These are phyloP conservation scores for Zeuzera pyrina DNA, from an alignment of 2,888 invertebrate genomes.

Conservation along the genomic window DNA sequence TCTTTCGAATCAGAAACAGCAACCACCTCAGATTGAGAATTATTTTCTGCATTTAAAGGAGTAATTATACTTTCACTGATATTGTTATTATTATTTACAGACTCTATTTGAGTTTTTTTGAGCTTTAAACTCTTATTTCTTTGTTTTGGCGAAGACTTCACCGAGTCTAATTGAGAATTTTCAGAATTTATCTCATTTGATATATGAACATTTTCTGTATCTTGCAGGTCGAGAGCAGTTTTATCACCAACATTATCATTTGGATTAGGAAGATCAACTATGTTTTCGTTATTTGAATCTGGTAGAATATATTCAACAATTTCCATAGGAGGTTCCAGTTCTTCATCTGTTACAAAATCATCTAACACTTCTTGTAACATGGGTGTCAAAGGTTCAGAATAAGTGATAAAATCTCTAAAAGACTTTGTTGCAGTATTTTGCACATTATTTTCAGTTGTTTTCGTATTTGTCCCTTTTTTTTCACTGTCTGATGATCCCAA, in stretches of 20 bases:
- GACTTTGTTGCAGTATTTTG: constrained; percentile 22
- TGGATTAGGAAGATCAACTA: too few relatives aligned
- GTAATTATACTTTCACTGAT: too few relatives aligned
- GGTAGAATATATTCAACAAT: constrained; percentile 26
- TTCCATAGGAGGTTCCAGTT: constrained; percentile 30
- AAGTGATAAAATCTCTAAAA: constrained; percentile 40
- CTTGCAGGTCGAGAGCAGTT: constrained; percentile 12
- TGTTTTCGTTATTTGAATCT: too few relatives aligned
- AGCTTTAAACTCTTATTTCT: too few relatives aligned
- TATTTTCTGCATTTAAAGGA: too few relatives aligned
- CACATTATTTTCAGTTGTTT: constrained; percentile 11
- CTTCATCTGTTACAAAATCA: constrained; percentile 48
- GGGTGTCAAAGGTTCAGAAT: constrained; percentile 46
- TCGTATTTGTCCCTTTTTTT: not conserved
- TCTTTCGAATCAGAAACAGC: constrained; percentile 2
- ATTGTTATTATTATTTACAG: too few relatives aligned
- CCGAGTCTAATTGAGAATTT: constrained; percentile 10
- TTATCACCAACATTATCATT: constrained; percentile 11
- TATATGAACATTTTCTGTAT: constrained; percentile 14
- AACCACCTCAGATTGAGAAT: too few relatives aligned
- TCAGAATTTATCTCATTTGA: constrained; percentile 7
- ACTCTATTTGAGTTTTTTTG: too few relatives aligned
- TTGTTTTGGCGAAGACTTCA: constrained; percentile 5
- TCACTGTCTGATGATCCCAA: constrained; percentile 23
- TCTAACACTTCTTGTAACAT: constrained; percentile 43